These are phyloP conservation scores for Drosophila putrida DNA, from an alignment of 2,888 invertebrate species.

Conservation along the genomic window DNA sequence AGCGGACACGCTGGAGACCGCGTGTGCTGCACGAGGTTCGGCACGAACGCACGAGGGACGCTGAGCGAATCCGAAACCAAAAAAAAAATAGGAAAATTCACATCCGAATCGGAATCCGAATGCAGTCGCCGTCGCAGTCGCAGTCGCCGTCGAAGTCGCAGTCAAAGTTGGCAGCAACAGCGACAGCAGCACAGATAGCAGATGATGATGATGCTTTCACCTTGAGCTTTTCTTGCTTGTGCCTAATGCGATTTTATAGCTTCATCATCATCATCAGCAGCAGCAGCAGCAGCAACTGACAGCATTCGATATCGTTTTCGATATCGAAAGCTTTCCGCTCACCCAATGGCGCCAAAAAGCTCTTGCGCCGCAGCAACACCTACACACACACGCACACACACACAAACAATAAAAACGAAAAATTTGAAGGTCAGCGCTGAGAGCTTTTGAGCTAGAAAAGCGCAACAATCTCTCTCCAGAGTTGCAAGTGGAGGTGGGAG, in stretches of 20 bases:
- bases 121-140: slow-evolving; percentile 42
- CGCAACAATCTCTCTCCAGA: slow-evolving; percentile 48
- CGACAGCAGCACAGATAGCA: slow-evolving; percentile 13
- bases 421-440: slow-evolving; percentile 52
- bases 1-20: slow-evolving; percentile 81
- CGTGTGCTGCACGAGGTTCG: slow-evolving; percentile 51
- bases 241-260: slow-evolving; percentile 42
- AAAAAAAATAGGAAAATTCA: slow-evolving; percentile 25
- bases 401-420: background rate
- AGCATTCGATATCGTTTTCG: slow-evolving; percentile 50
- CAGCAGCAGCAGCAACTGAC: slow-evolving; percentile 2
- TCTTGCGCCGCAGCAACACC: slow-evolving; percentile 37
- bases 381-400: background rate
- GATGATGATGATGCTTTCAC: slow-evolving; percentile 68
- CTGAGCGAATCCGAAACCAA: slow-evolving; percentile 60
- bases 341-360: slow-evolving; percentile 45
- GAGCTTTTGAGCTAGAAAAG: slow-evolving; percentile 27
- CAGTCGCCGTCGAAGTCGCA: slow-evolving; percentile 15
- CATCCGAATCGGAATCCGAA: slow-evolving; percentile 61
- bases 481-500: slow-evolving; percentile 17
- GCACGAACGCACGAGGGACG: slow-evolving; percentile 60
- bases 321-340: slow-evolving; percentile 51
- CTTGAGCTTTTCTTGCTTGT: slow-evolving; percentile 66
- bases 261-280: slow-evolving; percentile 19
- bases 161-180: background rate